phyloP scores from a whole-genome alignment of 1,140 invertebrate genomes.

The Microplitis demolitor region DNA sequence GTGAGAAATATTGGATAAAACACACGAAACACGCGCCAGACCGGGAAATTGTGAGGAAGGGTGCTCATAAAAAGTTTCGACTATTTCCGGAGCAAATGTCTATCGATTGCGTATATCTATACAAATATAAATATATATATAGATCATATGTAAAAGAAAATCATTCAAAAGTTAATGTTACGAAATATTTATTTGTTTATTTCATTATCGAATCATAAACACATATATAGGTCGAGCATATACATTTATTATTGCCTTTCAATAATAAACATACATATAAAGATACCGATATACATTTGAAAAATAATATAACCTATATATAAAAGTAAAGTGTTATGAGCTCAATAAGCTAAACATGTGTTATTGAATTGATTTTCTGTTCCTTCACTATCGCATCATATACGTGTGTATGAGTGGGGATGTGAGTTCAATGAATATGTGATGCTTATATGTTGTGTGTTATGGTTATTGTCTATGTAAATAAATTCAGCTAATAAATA shows the following conservation, averaged over 20 bases:
- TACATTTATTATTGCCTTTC: too few species aligned
- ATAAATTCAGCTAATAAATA: background rate
- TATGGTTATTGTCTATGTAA: background rate
- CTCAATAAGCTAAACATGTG: background rate
- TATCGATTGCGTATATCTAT: background rate
- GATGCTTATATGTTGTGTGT: background rate
- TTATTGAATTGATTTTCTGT: constrained; percentile 1
- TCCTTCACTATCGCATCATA: background rate
- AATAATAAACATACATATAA: background rate
- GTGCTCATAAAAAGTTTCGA: constrained; percentile 12
- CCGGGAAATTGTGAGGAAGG: constrained; percentile 7
- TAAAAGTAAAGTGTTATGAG: background rate
- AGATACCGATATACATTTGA: background rate
- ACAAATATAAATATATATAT: too few species aligned
- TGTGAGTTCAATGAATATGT: background rate
- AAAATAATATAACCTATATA: background rate
- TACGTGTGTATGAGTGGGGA: background rate
- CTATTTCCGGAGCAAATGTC: background rate
- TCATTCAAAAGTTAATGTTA: background rate
- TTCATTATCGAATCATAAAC: background rate
- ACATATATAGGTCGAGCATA: too few species aligned
- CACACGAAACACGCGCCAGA: background rate
- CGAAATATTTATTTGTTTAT: background rate
- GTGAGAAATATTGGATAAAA: constrained; percentile 1
- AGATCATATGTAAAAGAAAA: background rate